Base-by-base conservation (phyloP, 2,888 invertebrate species). In the Cybosia mesomella region DNA sequence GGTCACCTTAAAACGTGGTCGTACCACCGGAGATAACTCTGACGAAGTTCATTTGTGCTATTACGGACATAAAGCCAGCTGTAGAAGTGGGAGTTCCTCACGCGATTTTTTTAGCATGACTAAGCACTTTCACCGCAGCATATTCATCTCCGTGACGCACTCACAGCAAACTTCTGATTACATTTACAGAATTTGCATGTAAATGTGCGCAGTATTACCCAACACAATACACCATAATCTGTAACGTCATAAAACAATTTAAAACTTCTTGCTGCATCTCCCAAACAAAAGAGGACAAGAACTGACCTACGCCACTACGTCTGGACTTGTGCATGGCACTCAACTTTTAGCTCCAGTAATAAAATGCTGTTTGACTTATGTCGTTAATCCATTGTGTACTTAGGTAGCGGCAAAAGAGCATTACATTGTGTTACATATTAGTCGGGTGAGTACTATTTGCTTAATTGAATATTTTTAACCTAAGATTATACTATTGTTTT, bases 341-440 rank as follows among this genome's bases (percentile, higher is more conserved):
- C 83, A 85, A 85, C 84, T 88, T 87, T 87, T 87, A 86, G 83
- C 85, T 83, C 61, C 39, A 65, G 86, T 82, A 87, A 87, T 90
- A 91, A 91, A 91, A 87, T 83, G 83, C 82, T 81, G 85, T 88
- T 88, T 85, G 87, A 87, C 86, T 87, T 86, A 80, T 79, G 89
- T 87, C 90, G 91, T 91, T 91, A 90, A 90, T 89, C 87, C 88
- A 88, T 89, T 90, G 89, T 88, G 85, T 81, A 86, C 83, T 88
- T 89, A 85, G 85, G 82, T 81, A 85, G 87, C 83, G 86, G 81
- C 77, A 76, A 76, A 82, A 82, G 72, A 69, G 66, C 60, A 68
- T 72, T 74, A 90, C 90, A 84, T 85, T 90, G 91, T 90, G 81
- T 76, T 87, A 83, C 84, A 85, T 84, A 81, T 85, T 86, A 75